Conservation (phyloP, 2,113 vertebrate genomes). For the Murina feae region DNA sequence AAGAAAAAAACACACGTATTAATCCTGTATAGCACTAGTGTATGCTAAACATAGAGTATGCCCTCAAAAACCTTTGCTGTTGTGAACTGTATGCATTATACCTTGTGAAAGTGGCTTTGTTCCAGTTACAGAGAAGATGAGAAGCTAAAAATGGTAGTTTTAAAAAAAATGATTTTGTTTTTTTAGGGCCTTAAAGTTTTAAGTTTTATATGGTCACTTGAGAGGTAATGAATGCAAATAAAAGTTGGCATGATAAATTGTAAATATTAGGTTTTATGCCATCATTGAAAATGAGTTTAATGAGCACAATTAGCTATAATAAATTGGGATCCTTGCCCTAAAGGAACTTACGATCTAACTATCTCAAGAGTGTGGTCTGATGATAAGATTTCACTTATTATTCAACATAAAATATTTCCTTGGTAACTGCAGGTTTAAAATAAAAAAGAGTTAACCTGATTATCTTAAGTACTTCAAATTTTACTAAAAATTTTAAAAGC, state of each 20-base stretch:
- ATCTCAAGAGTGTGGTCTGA: background rate
- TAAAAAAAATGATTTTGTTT: background rate
- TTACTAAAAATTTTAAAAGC: background rate
- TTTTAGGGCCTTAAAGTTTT: background rate
- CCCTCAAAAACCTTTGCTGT: background rate
- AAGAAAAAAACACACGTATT: background rate
- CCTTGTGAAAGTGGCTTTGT: background rate
- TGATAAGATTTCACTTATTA: background rate
- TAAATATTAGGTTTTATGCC: background rate
- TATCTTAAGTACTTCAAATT: constrained; percentile 23
- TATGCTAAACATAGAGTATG: background rate
- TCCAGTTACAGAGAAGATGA: background rate
- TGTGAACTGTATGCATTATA: background rate
- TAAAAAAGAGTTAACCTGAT: background rate
- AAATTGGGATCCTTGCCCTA: background rate
- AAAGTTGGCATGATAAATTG: background rate
- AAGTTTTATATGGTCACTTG: background rate
- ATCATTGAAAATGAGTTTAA: background rate
- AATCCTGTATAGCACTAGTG: background rate
- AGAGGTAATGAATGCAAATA: constrained; percentile 1
- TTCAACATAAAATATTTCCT: constrained; percentile 10
- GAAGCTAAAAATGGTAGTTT: constrained; percentile 3
- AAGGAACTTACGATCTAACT: background rate
- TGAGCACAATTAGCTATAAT: background rate
- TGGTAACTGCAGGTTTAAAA: background rate